Evolutionary conservation across 2,888 invertebrate genomes (phyloP).

Genomic region (Ormia ochracea): DNA sequence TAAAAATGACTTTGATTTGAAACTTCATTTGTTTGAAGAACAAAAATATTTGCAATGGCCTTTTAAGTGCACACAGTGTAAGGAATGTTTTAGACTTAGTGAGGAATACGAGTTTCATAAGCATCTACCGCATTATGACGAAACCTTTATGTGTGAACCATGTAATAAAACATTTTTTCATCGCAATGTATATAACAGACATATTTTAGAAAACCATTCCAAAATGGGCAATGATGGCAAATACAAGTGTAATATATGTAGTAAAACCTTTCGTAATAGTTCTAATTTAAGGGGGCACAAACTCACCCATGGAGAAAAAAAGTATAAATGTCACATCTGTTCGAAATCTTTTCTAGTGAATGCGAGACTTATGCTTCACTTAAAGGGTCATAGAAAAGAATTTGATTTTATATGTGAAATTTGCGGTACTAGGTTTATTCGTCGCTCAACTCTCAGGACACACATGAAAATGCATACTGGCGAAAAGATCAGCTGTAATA

Average conservation of each 20-base stretch:
- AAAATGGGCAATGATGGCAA: not conserved
- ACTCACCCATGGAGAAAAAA: conserved; percentile 13
- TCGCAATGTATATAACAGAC: not conserved
- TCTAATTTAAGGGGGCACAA: not conserved
- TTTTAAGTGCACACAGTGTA: conserved; percentile 33
- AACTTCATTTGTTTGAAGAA: not conserved
- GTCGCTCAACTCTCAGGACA: not conserved
- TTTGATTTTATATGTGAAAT: conserved; percentile 29
- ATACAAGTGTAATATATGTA: conserved; percentile 21
- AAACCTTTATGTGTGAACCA: conserved; percentile 9
- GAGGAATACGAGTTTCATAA: conserved; percentile 35
- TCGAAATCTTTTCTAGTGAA: not conserved
- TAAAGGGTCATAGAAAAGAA: conserved; percentile 8
- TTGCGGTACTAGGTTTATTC: conserved; percentile 20
- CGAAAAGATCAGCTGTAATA: conserved; percentile 36
- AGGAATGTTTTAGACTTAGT: conserved; percentile 2
- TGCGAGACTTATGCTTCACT: not conserved
- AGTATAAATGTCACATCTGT: conserved; percentile 25
- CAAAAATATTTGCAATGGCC: conserved; percentile 3
- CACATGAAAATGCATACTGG: conserved; percentile 32
- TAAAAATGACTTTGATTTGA: not conserved
- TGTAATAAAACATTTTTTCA: conserved; percentile 9
- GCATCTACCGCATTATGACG: conserved; percentile 17
- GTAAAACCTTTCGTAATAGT: not conserved
- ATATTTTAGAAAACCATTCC: not conserved